These are phyloP conservation scores for Pristiophorus japonicus DNA, from an alignment of 2,113 vertebrate genomes.

Conservation along the genomic window DNA sequence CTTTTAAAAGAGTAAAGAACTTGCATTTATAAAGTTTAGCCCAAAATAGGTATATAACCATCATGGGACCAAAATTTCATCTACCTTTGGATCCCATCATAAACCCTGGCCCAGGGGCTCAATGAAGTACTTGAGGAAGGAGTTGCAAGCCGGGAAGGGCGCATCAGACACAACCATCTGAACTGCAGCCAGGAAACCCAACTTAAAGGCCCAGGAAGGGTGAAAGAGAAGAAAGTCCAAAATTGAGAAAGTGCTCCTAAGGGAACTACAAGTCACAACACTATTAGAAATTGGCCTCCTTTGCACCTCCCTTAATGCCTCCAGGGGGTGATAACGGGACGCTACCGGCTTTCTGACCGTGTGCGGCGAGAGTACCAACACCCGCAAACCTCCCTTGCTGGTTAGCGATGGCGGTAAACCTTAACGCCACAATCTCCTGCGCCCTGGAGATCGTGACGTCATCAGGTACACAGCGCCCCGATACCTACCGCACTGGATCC, in stretches of 20 bases:
- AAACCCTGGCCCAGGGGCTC: background rate
- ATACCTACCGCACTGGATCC: too few relatives aligned
- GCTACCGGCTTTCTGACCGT: too few relatives aligned
- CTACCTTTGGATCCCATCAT: background rate
- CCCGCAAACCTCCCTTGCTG: too few relatives aligned
- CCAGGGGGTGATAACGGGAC: too few relatives aligned
- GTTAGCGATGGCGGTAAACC: too few relatives aligned
- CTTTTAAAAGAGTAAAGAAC: background rate
- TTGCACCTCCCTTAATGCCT: too few relatives aligned
- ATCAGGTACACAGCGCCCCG: too few relatives aligned
- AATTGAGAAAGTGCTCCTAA: background rate
- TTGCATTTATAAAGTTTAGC: background rate
- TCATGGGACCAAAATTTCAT: background rate
- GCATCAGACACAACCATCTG: background rate
- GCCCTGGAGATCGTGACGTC: too few relatives aligned
- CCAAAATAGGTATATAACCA: background rate
- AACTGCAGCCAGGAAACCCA: background rate
- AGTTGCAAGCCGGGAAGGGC: background rate
- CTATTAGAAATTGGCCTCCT: too few relatives aligned
- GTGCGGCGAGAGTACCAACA: too few relatives aligned
- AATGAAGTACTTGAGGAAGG: background rate
- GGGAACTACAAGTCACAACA: background rate
- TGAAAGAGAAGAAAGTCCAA: background rate
- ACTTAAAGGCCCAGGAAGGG: background rate
- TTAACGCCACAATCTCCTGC: too few relatives aligned